Conservation (phyloP, 2,797 vertebrate species). For the Sarcophilus harrisii region DNA sequence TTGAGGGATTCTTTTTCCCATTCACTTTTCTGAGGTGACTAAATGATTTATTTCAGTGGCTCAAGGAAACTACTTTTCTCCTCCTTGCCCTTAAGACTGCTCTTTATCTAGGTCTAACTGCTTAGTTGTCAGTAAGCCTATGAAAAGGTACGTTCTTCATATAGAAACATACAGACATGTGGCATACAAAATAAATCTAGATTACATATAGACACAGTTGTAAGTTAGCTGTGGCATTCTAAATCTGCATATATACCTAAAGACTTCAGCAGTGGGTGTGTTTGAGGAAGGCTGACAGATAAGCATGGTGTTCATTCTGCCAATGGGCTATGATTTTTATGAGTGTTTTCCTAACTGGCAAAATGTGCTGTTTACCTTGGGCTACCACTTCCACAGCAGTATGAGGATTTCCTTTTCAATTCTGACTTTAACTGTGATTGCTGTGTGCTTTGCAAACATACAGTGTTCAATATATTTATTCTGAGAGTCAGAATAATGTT, state of each 20-base stretch:
- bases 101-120: neutral
- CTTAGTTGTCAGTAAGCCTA: neutral
- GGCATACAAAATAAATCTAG: conserved; percentile 13
- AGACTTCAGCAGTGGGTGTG: conserved; percentile 1
- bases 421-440: neutral
- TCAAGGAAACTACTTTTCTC: conserved; percentile 4
- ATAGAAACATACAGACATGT: neutral
- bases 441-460: neutral
- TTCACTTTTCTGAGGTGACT: neutral
- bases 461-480: neutral
- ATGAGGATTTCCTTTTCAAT: neutral
- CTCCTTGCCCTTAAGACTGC: conserved; percentile 6
- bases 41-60: conserved; percentile 17
- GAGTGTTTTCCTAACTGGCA: conserved; percentile 2
- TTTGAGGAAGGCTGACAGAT: conserved; percentile 34
- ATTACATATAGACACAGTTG: conserved; percentile 26
- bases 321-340: neutral
- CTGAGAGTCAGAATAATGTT: neutral
- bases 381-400: neutral
- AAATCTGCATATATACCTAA: neutral
- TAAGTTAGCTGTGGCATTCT: conserved; percentile 33
- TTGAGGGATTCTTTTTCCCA: neutral
- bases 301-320: neutral
- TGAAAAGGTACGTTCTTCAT: neutral
- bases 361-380: neutral